Conservation (phyloP, 2,797 vertebrate genomes). For the Xiphophorus birchmanni region DNA sequence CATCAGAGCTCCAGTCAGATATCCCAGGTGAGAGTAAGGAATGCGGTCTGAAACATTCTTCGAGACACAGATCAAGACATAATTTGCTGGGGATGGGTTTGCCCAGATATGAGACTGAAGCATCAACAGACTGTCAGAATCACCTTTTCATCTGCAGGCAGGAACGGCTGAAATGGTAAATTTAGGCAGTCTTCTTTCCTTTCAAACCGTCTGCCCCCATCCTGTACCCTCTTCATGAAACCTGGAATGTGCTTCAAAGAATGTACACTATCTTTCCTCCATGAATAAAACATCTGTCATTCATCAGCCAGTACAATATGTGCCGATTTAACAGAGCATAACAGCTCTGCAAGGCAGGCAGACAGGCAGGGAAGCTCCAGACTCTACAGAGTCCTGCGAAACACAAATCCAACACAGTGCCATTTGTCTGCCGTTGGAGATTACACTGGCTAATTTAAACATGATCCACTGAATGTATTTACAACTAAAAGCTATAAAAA, state of each 20-base stretch:
- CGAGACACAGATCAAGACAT: conserved; percentile 28
- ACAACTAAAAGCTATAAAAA: conserved; percentile 7
- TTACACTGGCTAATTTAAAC: conserved; percentile 35
- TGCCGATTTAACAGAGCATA: conserved; percentile 68
- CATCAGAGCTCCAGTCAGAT: neutral
- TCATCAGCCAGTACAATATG: conserved; percentile 74
- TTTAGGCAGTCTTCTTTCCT: conserved; percentile 64
- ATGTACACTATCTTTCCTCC: conserved; percentile 71
- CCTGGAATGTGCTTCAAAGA: conserved; percentile 80
- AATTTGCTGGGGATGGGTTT: conserved; percentile 48
- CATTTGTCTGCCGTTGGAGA: conserved; percentile 31
- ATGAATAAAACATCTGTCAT: conserved; percentile 82
- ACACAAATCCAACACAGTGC: conserved; percentile 34
- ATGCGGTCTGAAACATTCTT: conserved; percentile 14
- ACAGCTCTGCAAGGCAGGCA: conserved; percentile 46
- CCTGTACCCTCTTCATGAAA: conserved; percentile 76
- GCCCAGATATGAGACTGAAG: conserved; percentile 49
- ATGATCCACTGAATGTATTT: conserved; percentile 20
- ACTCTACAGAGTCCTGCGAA: conserved; percentile 33
- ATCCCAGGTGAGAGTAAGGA: neutral
- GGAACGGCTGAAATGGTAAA: conserved; percentile 62
- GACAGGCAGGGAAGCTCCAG: conserved; percentile 23
- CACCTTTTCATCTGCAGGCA: conserved; percentile 61
- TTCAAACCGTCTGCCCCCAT: conserved; percentile 57
- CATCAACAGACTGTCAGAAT: conserved; percentile 65